Evolutionary conservation across 1,140 invertebrate species (phyloP).

Genomic region (Homalodisca vitripennis): DNA sequence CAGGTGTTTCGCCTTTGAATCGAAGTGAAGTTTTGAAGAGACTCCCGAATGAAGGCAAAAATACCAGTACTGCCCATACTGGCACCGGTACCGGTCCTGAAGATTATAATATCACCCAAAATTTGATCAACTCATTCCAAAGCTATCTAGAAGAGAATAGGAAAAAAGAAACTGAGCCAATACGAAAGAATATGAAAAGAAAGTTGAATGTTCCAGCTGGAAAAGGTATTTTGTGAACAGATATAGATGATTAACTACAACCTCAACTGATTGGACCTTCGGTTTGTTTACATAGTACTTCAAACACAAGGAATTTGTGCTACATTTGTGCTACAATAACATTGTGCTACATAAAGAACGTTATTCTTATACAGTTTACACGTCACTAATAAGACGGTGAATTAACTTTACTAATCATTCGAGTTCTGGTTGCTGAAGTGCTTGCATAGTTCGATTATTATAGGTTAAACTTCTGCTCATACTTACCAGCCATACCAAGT

Average conservation of each 20-base stretch:
- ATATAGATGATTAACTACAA: slow-evolving; percentile 5
- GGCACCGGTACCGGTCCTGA: slow-evolving; percentile 10
- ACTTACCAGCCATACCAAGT: no score
- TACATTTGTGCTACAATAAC: no score
- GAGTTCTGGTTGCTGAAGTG: no score
- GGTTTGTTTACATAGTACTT: no score
- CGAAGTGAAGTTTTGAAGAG: slow-evolving; percentile 28
- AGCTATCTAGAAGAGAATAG: slow-evolving; percentile 18
- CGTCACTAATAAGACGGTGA: no score
- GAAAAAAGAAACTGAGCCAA: slow-evolving; percentile 13
- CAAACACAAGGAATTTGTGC: no score
- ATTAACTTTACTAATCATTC: no score
- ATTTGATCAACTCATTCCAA: slow-evolving; percentile 12
- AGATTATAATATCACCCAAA: slow-evolving; percentile 15
- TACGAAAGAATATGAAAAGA: slow-evolving; percentile 14
- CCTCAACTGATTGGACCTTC: no score
- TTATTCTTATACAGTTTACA: no score
- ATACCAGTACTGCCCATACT: slow-evolving; percentile 19
- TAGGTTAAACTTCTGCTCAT: no score
- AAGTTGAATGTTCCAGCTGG: slow-evolving; percentile 31
- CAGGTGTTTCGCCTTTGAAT: slow-evolving; percentile 31
- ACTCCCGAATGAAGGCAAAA: slow-evolving; percentile 36
- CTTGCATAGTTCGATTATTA: no score
- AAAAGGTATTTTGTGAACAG: slow-evolving; percentile 8
- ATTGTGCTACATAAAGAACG: no score